Evolutionary conservation across 2,888 invertebrate genomes (phyloP), one percentile per base, ranked within the genome.

Genomic region (Drepanosiphum platanoidis): DNA sequence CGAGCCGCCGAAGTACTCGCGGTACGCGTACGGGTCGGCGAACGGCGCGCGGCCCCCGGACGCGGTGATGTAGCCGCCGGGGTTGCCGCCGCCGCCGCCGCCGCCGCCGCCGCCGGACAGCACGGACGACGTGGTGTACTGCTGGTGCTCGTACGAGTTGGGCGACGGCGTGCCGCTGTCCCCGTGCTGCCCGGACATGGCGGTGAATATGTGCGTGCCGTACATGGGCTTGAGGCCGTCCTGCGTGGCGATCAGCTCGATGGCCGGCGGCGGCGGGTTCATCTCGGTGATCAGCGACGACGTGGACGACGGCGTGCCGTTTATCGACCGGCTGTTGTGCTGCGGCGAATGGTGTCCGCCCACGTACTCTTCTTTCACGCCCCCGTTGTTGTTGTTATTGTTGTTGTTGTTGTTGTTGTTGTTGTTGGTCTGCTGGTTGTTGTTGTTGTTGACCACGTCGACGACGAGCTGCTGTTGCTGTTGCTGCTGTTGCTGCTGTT

Each of bases 1-100:
- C 8, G 83, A 32, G n/a, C 83, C 61, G 70, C 80, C 92, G 90
- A 94, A 95, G 90, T 95, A 95, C 90, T 95, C 95, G 90, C 95
- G 93, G 90, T 94, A 94, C 91, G 96, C 94, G 87, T 94, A 94
- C 89, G 94, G 94, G 87, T 94, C 91, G 89, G 94, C 94, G 87
- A 93, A 91, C 75, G 93, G 90, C 86, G 92, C 91, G 86, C 91
- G 87, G 68, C 88, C 89, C 72, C 90, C 89, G 74, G 90, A 88
- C 72, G 90, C 89, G 78, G 91, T 88, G 64, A 88, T 89, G 86
- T 90, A 90, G 27, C 90, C 89, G 78, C 87, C 87, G 52, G 86
- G 87, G 68, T 87, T 90, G 90, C 64, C 90, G 34, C 27, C 77
- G 30, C 79, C 79, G 34, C 80, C 80, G 58, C n/a, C n/a, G n/a